Conservation (phyloP, 2,888 invertebrate species). For the Onthophagus sagittarius region DNA sequence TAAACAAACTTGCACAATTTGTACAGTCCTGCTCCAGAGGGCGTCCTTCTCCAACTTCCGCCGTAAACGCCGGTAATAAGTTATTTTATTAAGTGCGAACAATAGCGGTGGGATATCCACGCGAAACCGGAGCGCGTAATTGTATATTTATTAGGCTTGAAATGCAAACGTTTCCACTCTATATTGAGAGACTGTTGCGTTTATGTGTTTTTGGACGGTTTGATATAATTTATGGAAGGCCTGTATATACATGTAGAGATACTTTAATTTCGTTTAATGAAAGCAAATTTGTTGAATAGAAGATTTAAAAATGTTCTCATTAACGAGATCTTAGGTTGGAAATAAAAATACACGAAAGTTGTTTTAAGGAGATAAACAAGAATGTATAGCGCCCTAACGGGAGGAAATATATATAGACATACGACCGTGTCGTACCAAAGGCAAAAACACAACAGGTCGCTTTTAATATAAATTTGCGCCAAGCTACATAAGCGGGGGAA, state of each 20-base stretch:
- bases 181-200: background rate
- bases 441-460: background rate
- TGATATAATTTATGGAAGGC: background rate
- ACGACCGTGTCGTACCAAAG: background rate
- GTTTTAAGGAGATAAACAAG: background rate
- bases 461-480: background rate
- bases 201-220: background rate
- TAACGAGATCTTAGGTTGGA: background rate
- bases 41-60: background rate
- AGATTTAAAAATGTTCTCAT: too few relatives aligned
- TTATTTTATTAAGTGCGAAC: background rate
- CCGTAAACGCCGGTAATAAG: background rate
- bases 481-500: background rate
- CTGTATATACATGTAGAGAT: background rate
- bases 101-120: background rate
- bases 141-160: background rate
- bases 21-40: background rate
- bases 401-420: background rate
- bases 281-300: too few relatives aligned
- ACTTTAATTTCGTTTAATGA: too few relatives aligned
- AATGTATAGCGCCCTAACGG: background rate
- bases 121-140: background rate
- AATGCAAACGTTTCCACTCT: background rate
- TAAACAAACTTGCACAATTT: constrained; percentile 10
- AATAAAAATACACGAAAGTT: background rate